Evolutionary conservation across 2,888 invertebrate species (phyloP), one percentile per base, ranked within the genome.

Genomic region (Lysandra coridon): DNA sequence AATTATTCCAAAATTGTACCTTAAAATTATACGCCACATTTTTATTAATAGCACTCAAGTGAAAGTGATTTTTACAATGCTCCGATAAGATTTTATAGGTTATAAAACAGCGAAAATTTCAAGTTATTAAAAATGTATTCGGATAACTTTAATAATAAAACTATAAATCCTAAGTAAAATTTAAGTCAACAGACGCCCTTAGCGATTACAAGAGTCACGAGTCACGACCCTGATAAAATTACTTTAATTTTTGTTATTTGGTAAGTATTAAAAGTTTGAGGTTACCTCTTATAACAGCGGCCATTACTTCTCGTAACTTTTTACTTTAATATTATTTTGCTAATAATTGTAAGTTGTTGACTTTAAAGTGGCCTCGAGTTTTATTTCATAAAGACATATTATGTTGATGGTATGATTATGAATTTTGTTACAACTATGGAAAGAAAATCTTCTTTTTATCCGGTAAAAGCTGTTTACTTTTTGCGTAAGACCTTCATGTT

Each of bases 1-100:
- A 78, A 79, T 80, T 80, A 81, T 79, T 80, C 79, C 10, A 12
- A 76, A 14, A 76, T 76, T 12, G 76, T 76, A 76, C 23, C 53
- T 75, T 30, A 5, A 74, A 76, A 76, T 76, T 57, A 57, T 14
- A 76, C 33, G 12, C 7, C 57, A 30, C 14, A 17, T 53, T 76
- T 76, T 76, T 76, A 17, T 10, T 73, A 73, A n/a, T 23, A 44
- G 14, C 33, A 33, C 10, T 33, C 53, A 33, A 76, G 57, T 53
- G 44, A 75, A 53, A 33, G 14, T 37, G 17, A 53, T 33, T 76
- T 76, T 76, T 76, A 53, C 14, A 49, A 30, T 30, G 53, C 30
- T 53, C 30, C 10, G 57, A 74, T 30, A 44, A 49, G 49, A 17
- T 76, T 53, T 76, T 53, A 53, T 33, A 2, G 33, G 33, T 23